Base-by-base conservation (phyloP, 2,113 vertebrate genomes). In the Crypturellus undulatus region DNA sequence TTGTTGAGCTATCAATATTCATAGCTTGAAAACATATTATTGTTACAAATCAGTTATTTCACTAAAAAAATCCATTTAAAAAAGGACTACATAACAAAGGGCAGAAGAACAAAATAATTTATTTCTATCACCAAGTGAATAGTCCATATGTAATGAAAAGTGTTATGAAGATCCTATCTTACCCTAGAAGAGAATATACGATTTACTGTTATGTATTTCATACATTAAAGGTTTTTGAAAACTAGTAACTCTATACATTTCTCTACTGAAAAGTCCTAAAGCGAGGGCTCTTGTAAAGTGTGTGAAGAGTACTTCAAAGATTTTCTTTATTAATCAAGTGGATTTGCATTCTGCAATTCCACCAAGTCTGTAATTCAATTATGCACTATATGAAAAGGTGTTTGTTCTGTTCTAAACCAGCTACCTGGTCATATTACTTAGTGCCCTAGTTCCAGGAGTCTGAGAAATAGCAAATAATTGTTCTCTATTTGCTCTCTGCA, bases 1-100 rank as follows among this genome's bases (percentile, higher is more conserved):
- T 72, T 91, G 77, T 96, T 95, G 47, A 79, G 96, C 62, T 93
- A 95, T 97, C 90, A 97, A 96, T 97, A 98, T 97, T 97, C 96
- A 96, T 96, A 89, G 81, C 79, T 84, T 56, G 54, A 96, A 96
- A 98, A 93, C 36, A 78, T 80, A 94, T 78, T 94, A 93, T 93
- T 92, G 56, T 87, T 95, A 94, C 79, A 96, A 95, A 91, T 93
- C 92, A 93, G 93, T 95, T 79, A 95, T 69, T 72, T 95, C 82
- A 94, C 87, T 94, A 81, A 96, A 97, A 95, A 97, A 79, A 94
- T 93, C 77, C 70, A 92, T 90, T 94, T 94, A 84, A n/a, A 97
- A 88, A 93, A 14, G 47, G 69, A 87, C 82, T 89, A 80, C 63
- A 81, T 94, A 93, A 89, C 54, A 94, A 91, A 96, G 86, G 59